Base-by-base conservation (phyloP, 2,888 invertebrate species). In the Andrena trimmerana region DNA sequence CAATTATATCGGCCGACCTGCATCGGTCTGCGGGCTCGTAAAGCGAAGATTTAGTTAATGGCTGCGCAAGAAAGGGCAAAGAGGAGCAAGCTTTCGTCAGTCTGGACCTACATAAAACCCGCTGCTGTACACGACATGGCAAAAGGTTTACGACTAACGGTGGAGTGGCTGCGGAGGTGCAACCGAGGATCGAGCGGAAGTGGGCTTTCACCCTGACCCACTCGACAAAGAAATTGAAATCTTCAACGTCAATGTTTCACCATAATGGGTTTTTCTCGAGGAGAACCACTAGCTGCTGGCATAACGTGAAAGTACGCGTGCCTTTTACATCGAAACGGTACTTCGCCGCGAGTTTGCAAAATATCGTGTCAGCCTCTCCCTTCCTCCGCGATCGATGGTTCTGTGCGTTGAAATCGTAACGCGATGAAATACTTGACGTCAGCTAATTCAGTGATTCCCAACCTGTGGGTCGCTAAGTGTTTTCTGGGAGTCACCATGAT, bases 171-270 rank as follows among this genome's bases (percentile, higher is more conserved):
- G 54, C 59, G 66, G 50, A 60, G 54, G 33, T 20, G 68, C 52
- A 67, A 74, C 59, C 33, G 48, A 79, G 62, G 54, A 79, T 78
- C 62, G 42, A 59, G 73, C 84, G 81, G 73, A 75, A 85, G 79
- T 78, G 82, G 77, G 72, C 71, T 80, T 85, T 80, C 54, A 69
- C 82, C 60, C 65, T 67, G 72, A 68, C 78, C 67, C 78, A 33
- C 59, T 74, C 73, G 78, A 80, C 69, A 76, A 74, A 81, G 83
- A 85, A 85, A 78, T 83, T 87, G 73, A 81, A 87, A 83, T 81
- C 78, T 78, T 81, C 80, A 79, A 71, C 83, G 72, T 79, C 83
- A 83, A 82, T 87, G 78, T 86, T 87, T 87, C 65, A 69, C 71
- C 78, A 72, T 83, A 81, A 87, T 77, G 82, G 66, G 54, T 63